Evolutionary conservation across 1,140 invertebrate genomes (phyloP).

Genomic region (Drosophila nannoptera): DNA sequence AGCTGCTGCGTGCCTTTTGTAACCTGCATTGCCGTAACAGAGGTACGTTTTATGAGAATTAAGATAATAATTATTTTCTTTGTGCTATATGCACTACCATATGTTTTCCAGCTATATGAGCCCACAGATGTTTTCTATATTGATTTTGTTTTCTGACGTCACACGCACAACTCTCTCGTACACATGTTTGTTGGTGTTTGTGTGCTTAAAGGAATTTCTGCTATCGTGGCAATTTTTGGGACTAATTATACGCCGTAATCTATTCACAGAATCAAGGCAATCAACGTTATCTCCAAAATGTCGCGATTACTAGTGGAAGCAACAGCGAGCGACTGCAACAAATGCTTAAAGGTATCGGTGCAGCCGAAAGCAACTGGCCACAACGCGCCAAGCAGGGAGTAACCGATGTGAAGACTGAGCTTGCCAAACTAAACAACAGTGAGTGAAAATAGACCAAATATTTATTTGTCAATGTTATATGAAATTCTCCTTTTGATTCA

Average conservation of each 20-base stretch:
- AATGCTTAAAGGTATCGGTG: slow-evolving; percentile 66
- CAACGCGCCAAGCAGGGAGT: slow-evolving; percentile 48
- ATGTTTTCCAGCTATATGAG: slow-evolving; percentile 41
- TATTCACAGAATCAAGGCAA: slow-evolving; percentile 54
- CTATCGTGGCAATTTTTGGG: slow-evolving; percentile 30
- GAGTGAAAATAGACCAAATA: slow-evolving; percentile 14
- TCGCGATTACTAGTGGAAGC: slow-evolving; percentile 22
- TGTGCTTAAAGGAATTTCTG: slow-evolving; percentile 3
- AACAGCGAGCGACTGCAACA: slow-evolving; percentile 64
- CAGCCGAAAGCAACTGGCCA: slow-evolving; percentile 55
- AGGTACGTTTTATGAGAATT: slow-evolving; percentile 21
- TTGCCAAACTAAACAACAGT: slow-evolving; percentile 73
- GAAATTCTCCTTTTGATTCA: slow-evolving; percentile 10
- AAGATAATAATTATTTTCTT: neutral
- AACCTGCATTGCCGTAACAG: slow-evolving; percentile 6
- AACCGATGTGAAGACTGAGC: slow-evolving; percentile 65
- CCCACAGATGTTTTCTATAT: slow-evolving; percentile 56
- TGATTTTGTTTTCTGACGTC: slow-evolving; percentile 50
- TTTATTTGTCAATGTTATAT: neutral
- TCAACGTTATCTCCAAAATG: slow-evolving; percentile 55
- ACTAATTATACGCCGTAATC: slow-evolving; percentile 16
- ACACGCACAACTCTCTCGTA: slow-evolving; percentile 4
- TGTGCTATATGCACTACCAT: slow-evolving; percentile 41
- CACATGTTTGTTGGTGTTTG: neutral
- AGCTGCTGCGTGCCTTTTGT: neutral